Conservation (phyloP, 2,113 vertebrate species). For the Nycticorax nycticorax region DNA sequence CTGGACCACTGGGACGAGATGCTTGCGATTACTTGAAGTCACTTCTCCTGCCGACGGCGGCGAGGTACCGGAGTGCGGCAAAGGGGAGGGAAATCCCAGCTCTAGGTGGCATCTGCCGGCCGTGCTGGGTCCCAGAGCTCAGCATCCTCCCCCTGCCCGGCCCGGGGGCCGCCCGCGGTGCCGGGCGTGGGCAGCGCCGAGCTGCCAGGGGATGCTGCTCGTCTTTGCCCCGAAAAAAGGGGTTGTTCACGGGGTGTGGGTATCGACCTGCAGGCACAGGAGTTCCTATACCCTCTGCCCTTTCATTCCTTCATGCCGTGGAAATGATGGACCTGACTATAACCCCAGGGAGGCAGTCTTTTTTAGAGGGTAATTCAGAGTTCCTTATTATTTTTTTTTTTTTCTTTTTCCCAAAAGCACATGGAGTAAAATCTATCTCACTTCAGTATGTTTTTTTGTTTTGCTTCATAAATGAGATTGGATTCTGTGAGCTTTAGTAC, state of each 20-base stretch:
- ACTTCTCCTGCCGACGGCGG: background rate
- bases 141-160: fast-evolving
- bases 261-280: fast-evolving
- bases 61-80: background rate
- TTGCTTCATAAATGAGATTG: background rate
- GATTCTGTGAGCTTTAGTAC: background rate
- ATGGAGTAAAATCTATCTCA: background rate
- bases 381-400: background rate
- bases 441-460: background rate
- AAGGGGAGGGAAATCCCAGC: background rate
- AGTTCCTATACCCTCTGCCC: background rate
- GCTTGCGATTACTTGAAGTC: background rate
- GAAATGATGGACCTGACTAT: background rate
- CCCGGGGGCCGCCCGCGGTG: background rate
- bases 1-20: background rate
- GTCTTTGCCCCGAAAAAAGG: background rate
- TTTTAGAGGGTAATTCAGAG: background rate
- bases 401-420: background rate
- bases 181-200: background rate
- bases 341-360: background rate
- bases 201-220: background rate
- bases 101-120: background rate
- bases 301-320: background rate
- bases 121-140: background rate
- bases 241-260: background rate